Conservation (phyloP, 2,113 vertebrate genomes). For the Poeciliopsis retropinna region DNA sequence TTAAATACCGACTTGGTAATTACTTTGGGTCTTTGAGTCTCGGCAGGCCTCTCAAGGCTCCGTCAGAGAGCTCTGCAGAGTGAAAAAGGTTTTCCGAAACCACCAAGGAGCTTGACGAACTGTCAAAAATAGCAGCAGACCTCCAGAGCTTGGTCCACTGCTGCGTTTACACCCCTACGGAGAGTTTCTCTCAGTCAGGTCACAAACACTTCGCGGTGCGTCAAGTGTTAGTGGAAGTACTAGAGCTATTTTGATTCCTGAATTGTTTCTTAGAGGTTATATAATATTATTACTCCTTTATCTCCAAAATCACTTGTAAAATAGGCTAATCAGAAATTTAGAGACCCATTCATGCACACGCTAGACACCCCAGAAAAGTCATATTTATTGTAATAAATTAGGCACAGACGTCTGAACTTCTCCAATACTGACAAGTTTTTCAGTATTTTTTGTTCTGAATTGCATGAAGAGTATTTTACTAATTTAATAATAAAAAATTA, state of each 20-base stretch:
- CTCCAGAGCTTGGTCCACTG: slow-evolving; percentile 19
- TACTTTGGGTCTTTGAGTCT: slow-evolving; percentile 36
- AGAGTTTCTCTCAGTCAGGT: slow-evolving; percentile 57
- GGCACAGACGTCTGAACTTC: too few relatives aligned
- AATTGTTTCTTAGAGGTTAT: slow-evolving; percentile 27
- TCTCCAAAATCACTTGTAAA: slow-evolving; percentile 20
- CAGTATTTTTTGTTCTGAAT: slow-evolving; percentile 51
- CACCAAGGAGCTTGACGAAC: slow-evolving; percentile 41
- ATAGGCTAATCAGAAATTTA: slow-evolving; percentile 1
- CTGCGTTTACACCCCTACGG: slow-evolving; percentile 2
- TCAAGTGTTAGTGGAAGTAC: slow-evolving; percentile 51
- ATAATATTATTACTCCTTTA: slow-evolving; percentile 32
- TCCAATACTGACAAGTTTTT: slow-evolving; percentile 20
- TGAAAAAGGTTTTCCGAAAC: slow-evolving; percentile 26
- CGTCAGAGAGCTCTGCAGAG: slow-evolving; percentile 19
- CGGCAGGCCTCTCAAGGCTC: slow-evolving; percentile 36
- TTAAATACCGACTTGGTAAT: slow-evolving; percentile 56
- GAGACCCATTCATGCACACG: background rate
- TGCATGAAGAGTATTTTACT: slow-evolving; percentile 35
- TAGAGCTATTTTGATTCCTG: slow-evolving; percentile 34
- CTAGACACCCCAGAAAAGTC: too few relatives aligned
- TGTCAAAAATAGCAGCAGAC: slow-evolving; percentile 60
- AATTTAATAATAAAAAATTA: slow-evolving; percentile 49
- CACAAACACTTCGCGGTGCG: slow-evolving; percentile 54
- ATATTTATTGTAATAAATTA: too few relatives aligned